These are phyloP conservation scores for Tyrannus savana DNA, from an alignment of 2,113 vertebrate genomes.

Conservation along the genomic window DNA sequence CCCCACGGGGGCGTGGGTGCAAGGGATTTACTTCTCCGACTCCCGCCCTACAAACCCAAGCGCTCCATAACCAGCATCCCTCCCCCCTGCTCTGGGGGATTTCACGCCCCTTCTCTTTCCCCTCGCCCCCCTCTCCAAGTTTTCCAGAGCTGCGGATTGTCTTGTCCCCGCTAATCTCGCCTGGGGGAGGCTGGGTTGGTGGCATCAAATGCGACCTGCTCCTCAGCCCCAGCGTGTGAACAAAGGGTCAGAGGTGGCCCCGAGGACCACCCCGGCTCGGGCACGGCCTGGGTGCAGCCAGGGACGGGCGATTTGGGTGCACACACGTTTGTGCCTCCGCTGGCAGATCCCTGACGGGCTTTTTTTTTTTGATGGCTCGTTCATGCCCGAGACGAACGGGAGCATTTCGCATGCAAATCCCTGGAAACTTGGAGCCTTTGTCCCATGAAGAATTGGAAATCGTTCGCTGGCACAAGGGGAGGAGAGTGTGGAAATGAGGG, in stretches of 20 bases:
- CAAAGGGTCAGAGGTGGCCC: not conserved
- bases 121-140: not conserved
- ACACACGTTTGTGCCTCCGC: not conserved
- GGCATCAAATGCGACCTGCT: not conserved
- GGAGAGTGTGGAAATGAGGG: not conserved
- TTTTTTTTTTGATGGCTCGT: not conserved
- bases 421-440: not conserved
- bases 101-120: not conserved
- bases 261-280: not conserved
- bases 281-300: not conserved
- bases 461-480: not conserved
- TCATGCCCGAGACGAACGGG: not conserved
- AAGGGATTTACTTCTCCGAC: conserved; percentile 13
- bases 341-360: not conserved
- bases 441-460: not conserved
- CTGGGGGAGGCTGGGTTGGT: not conserved
- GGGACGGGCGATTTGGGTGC: not conserved
- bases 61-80: not conserved
- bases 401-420: conserved; percentile 46
- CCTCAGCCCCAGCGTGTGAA: too few relatives aligned
- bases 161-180: not conserved
- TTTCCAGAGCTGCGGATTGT: not conserved
- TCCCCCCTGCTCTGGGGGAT: not conserved
- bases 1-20: not conserved
- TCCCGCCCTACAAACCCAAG: not conserved